Base-by-base conservation (phyloP, 2,797 vertebrate species). In the Carapus acus region DNA sequence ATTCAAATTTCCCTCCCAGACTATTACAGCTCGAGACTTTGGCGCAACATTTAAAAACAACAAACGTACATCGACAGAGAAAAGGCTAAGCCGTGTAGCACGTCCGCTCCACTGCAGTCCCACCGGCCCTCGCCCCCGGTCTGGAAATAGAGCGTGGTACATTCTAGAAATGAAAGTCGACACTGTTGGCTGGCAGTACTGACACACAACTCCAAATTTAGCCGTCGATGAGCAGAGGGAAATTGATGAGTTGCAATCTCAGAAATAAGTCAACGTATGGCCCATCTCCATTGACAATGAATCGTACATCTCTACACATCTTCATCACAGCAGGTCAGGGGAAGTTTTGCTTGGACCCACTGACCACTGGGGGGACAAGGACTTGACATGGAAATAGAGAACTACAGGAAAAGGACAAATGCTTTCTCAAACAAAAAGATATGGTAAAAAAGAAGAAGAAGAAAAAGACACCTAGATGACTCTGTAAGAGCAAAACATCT, bases 161-260 rank as follows among this genome's bases (percentile, higher is more conserved):
- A 56, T 58, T 59, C 62, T 73, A 55, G 71, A 76, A 71, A 68
- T 80, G 82, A 74, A 86, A 84, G 80, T 64, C 77, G 82, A 85
- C 74, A 83, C 79, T 72, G 79, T 47, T 39, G 55, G 64, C 72
- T 47, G 74, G 70, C 58, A 23, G 31, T n/a, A 62, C 45, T 73
- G 76, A 82, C 65, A 73, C 58, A 27, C 34, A 18, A 65, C 46
- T 75, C 77, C 76, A 82, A 60, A 82, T 77, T 71, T 84, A 78
- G 80, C 67, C 45, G 61, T 69, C 50, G 22, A 67, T 75, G 66
- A 17, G 67, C 67, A 22, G 50, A 75, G 71, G 73, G 37, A 54
- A 48, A 49, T 47, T 63, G 66, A 82, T 71, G 69, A 73, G 70
- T 58, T 52, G 43, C 55, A 33, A 21, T 40, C 15, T 56, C 49